A percentile compares a stretch with the other conserved stretches of the same genome.
These are phyloP conservation scores for Sialis fuliginosa DNA, from an alignment of 2,888 invertebrate genomes.

Conservation along the genomic window DNA sequence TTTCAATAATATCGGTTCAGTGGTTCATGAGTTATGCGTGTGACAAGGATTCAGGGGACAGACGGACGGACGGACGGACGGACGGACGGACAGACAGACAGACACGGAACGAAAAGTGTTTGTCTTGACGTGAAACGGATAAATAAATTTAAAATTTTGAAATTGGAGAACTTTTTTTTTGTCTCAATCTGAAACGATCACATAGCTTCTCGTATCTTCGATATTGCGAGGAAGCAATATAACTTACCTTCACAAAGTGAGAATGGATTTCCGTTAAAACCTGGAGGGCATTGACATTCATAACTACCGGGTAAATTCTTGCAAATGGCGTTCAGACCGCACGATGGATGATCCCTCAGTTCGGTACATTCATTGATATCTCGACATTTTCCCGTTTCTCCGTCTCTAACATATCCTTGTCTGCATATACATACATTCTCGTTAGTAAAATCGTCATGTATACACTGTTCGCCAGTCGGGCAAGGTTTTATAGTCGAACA, in stretches of 20 bases:
- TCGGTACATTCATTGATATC: constrained; percentile 77
- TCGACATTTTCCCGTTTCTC: constrained; percentile 54
- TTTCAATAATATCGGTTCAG: too few relatives aligned
- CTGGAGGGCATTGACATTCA: constrained; percentile 77
- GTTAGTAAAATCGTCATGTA: constrained; percentile 51
- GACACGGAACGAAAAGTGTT: too few relatives aligned
- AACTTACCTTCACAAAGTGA: constrained; percentile 51
- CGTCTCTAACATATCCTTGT: constrained; percentile 67
- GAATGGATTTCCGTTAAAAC: constrained; percentile 82
- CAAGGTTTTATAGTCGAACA: constrained; percentile 65
- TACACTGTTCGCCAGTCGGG: constrained; percentile 70
- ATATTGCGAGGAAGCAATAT: constrained; percentile 1
- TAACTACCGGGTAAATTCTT: constrained; percentile 87
- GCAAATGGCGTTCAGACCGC: constrained; percentile 78
- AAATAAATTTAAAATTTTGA: too few relatives aligned
- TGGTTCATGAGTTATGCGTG: too few relatives aligned
- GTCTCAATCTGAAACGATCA: too few relatives aligned
- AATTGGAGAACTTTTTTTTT: too few relatives aligned
- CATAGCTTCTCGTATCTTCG: too few relatives aligned
- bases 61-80: too few relatives aligned
- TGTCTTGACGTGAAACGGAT: too few relatives aligned
- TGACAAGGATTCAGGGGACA: too few relatives aligned
- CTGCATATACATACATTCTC: constrained; percentile 78
- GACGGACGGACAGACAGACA: too few relatives aligned
- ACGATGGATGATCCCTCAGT: constrained; percentile 54